Conservation (phyloP, 2,888 invertebrate genomes). For the Cinara cedri region DNA sequence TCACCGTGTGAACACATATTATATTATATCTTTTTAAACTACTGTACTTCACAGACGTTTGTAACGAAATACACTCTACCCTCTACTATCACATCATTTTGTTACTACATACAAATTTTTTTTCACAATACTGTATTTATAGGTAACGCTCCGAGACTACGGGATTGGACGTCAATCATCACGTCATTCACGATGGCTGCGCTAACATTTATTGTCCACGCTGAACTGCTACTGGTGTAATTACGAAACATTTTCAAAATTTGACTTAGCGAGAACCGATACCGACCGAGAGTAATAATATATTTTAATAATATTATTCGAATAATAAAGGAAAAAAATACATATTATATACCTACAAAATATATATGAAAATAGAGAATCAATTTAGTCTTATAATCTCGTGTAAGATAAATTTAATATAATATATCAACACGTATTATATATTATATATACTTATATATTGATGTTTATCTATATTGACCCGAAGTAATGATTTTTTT, state of each 20-base stretch:
- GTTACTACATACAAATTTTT: too few relatives aligned
- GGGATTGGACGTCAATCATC: constrained; percentile 17
- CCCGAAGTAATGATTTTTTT: constrained; percentile 12
- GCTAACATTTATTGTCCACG: neutral
- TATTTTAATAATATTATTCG: neutral
- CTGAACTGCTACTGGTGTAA: too few relatives aligned
- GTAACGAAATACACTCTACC: neutral
- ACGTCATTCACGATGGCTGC: neutral
- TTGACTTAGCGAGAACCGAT: too few relatives aligned
- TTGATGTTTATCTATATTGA: constrained; percentile 25
- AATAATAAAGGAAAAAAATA: constrained; percentile 4
- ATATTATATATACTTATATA: neutral
- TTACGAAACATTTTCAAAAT: too few relatives aligned
- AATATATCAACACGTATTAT: neutral
- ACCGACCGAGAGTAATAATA: too few relatives aligned
- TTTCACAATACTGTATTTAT: neutral
- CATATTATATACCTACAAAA: neutral
- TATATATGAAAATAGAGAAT: constrained; percentile 27
- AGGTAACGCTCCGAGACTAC: constrained; percentile 21
- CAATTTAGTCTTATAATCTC: constrained; percentile 25
- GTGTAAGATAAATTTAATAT: constrained; percentile 9
- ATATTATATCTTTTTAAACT: neutral
- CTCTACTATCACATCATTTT: too few relatives aligned
- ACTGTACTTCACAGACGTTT: neutral
- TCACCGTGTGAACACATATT: too few relatives aligned